Conservation (phyloP, 1,140 invertebrate genomes). For the Coelopa frigida region DNA sequence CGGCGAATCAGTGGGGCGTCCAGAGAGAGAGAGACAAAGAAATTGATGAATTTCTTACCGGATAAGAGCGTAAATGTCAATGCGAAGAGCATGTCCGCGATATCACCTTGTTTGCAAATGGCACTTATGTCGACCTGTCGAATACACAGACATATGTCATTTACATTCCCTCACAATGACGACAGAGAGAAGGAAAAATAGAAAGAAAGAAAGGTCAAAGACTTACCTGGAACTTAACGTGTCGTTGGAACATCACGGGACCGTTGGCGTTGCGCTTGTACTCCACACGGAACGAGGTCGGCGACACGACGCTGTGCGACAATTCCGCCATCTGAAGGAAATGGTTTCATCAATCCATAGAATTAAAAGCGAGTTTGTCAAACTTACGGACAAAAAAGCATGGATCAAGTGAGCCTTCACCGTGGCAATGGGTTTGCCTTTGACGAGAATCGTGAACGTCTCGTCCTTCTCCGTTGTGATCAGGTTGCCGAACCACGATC, state of each 20-base stretch:
- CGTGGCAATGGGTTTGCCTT: conserved; percentile 88
- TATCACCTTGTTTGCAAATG: conserved; percentile 63
- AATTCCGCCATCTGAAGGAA: conserved; percentile 86
- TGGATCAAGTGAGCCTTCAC: conserved; percentile 98
- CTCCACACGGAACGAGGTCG: conserved; percentile 96
- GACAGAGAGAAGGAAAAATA: too few species aligned
- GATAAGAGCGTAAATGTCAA: conserved; percentile 93
- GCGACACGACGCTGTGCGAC: conserved; percentile 95
- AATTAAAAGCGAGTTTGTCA: conserved; percentile 2
- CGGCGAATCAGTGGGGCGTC: background rate
- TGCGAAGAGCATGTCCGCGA: conserved; percentile 80
- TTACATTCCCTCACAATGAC: background rate
- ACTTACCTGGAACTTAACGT: conserved; percentile 86
- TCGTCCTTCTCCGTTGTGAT: conserved; percentile 96
- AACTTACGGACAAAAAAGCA: conserved; percentile 88
- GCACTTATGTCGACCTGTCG: conserved; percentile 62
- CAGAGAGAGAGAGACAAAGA: background rate
- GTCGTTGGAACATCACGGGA: conserved; percentile 92
- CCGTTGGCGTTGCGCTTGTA: conserved; percentile 90
- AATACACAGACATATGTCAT: too few species aligned
- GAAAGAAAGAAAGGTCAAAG: background rate
- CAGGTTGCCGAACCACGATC: conserved; percentile 94
- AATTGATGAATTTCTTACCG: conserved; percentile 60
- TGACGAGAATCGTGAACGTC: conserved; percentile 91
- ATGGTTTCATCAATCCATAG: background rate